Conservation (phyloP, 1,140 invertebrate species). For the Drosophila leontia region DNA sequence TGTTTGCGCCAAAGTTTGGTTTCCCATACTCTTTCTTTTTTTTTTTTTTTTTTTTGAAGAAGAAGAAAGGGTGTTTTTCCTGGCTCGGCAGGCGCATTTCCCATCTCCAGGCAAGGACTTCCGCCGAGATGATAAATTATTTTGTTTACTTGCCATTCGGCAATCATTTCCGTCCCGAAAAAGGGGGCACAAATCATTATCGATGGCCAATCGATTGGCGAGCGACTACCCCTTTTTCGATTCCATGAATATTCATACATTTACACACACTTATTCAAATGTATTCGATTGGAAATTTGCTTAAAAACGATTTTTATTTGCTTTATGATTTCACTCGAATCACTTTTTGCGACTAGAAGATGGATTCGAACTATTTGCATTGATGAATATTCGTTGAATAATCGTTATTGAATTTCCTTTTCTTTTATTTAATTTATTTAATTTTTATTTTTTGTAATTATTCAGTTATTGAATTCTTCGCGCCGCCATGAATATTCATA, state of each 20-base stretch:
- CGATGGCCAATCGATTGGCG: constrained; percentile 44
- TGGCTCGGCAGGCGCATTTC: constrained; percentile 24
- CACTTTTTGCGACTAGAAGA: constrained; percentile 1
- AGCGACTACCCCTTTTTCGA: constrained; percentile 24
- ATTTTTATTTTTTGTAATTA: constrained; percentile 14
- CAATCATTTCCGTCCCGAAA: constrained; percentile 53
- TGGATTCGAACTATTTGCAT: constrained; percentile 17
- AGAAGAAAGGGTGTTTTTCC: constrained; percentile 14
- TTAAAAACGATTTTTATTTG: constrained; percentile 29
- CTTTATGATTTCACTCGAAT: constrained; percentile 17
- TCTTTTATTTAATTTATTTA: constrained; percentile 2
- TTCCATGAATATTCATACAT: constrained; percentile 32
- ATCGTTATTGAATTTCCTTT: constrained; percentile 12
- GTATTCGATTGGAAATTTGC: constrained; percentile 34
- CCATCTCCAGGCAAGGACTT: constrained; percentile 40
- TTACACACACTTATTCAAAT: constrained; percentile 22
- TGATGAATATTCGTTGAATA: constrained; percentile 46
- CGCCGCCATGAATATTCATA: background rate
- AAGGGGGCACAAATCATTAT: constrained; percentile 38
- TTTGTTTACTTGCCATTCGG: constrained; percentile 69
- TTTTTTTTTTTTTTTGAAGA: background rate
- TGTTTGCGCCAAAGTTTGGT: constrained; percentile 74
- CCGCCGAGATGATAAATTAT: constrained; percentile 72
- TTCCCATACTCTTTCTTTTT: background rate
- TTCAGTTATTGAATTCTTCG: constrained; percentile 20